phyloP scores from a whole-genome alignment of 2,113 vertebrate genomes.

The Petrocephalus microphthalmus region DNA sequence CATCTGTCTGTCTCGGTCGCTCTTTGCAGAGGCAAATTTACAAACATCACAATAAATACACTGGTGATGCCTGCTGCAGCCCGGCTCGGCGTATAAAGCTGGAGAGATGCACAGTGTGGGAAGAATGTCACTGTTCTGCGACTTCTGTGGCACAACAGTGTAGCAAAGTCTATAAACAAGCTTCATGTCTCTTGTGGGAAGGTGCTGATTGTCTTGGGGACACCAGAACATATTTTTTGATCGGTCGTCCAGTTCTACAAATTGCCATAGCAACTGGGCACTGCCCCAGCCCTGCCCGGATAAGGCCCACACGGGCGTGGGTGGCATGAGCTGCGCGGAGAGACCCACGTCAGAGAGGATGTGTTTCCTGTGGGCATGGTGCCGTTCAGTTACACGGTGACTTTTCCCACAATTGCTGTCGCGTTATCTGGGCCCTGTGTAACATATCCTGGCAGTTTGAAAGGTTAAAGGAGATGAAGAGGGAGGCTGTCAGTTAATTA shows the following conservation, averaged over 20 bases:
- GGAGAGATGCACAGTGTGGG: neutral
- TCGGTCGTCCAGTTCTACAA: neutral
- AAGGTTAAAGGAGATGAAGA: neutral
- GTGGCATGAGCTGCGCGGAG: neutral
- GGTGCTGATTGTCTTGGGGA: neutral
- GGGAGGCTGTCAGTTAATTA: constrained; percentile 15
- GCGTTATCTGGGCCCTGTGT: neutral
- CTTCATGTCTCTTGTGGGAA: neutral
- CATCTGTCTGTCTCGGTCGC: neutral
- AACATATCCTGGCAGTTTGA: neutral
- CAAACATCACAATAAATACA: neutral
- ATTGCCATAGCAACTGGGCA: neutral
- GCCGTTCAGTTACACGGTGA: neutral
- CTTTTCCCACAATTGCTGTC: constrained; percentile 1
- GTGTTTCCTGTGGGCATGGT: neutral
- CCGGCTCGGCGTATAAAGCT: neutral
- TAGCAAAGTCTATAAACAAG: neutral
- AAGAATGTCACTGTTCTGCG: constrained; percentile 1
- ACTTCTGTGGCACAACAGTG: neutral
- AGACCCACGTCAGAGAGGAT: neutral
- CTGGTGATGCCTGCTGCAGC: neutral
- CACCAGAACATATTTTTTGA: neutral
- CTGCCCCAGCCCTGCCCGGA: neutral
- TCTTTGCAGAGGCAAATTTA: neutral
- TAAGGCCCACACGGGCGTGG: neutral